phyloP scores from a whole-genome alignment of 2,797 vertebrate species.

The Nyctalus aviator region DNA sequence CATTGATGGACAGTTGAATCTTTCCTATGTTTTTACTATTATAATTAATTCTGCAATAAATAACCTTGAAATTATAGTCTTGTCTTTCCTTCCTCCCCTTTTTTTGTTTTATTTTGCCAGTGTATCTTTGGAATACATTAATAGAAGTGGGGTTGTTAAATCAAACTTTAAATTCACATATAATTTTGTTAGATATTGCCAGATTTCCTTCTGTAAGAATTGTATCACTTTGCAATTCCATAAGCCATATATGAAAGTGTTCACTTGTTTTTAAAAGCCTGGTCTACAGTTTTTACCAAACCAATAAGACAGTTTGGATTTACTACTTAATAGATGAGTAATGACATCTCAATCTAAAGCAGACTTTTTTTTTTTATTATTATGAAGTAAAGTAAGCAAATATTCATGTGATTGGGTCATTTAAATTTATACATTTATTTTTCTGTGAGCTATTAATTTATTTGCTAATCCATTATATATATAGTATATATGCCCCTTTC shows the following conservation, averaged over 20 bases:
- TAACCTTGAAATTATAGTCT: neutral
- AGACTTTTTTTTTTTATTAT: neutral
- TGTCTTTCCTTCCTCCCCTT: neutral
- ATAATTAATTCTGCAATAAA: neutral
- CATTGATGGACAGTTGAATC: neutral
- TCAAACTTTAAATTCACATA: slow-evolving; percentile 1
- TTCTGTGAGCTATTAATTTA: neutral
- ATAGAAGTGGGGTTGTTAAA: neutral
- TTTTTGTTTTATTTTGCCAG: neutral
- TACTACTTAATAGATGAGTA: neutral
- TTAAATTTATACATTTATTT: neutral
- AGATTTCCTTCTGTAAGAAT: neutral
- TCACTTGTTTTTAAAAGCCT: neutral
- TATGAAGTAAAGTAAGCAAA: neutral
- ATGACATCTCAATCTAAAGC: neutral
- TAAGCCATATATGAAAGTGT: neutral
- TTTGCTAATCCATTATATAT: neutral
- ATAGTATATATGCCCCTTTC: neutral
- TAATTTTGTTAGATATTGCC: neutral
- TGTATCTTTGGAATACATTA: neutral
- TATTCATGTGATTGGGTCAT: neutral
- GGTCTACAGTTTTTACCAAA: neutral
- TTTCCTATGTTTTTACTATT: neutral
- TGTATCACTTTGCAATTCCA: neutral
- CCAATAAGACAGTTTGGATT: neutral